phyloP scores from a whole-genome alignment of 2,888 invertebrate genomes.

The Paralinhomoeus sp. region DNA sequence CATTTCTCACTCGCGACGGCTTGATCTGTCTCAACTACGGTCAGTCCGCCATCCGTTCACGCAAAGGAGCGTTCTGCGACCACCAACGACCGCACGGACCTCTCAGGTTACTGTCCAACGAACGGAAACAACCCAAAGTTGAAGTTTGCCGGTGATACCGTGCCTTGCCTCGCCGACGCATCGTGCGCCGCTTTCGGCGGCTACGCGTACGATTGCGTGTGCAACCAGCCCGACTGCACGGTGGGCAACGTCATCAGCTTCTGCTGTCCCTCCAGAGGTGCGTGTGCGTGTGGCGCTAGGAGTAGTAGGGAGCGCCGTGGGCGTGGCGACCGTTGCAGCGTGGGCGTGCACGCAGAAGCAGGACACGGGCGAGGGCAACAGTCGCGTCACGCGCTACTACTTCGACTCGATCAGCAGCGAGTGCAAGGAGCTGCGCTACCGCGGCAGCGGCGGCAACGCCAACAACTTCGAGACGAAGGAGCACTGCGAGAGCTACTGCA shows the following conservation, averaged over 20 bases:
- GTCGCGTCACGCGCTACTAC: constrained; percentile 1
- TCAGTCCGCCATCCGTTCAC: too few species aligned
- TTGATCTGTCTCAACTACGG: constrained; percentile 22
- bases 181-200: neutral
- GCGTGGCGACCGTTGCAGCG: constrained; percentile 10
- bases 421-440: constrained; percentile 20
- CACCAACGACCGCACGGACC: constrained; percentile 6
- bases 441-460: constrained; percentile 16
- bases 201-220: constrained; percentile 21
- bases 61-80: constrained; percentile 12
- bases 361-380: constrained; percentile 16
- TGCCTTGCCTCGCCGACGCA: neutral
- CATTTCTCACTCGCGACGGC: constrained; percentile 19
- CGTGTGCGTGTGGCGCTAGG: too few species aligned
- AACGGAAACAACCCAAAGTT: constrained; percentile 19
- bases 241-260: constrained; percentile 23
- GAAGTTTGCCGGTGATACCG: constrained; percentile 7
- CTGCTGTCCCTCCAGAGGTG: constrained; percentile 23
- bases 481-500: constrained; percentile 24
- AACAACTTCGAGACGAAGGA: constrained; percentile 17
- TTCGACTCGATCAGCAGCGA: constrained; percentile 9
- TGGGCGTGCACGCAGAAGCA: constrained; percentile 23
- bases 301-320: too few species aligned
- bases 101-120: constrained; percentile 2
- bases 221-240: constrained; percentile 21